Base-by-base conservation (phyloP, 2,888 invertebrate genomes). In the Sepioteuthis lessoniana region DNA sequence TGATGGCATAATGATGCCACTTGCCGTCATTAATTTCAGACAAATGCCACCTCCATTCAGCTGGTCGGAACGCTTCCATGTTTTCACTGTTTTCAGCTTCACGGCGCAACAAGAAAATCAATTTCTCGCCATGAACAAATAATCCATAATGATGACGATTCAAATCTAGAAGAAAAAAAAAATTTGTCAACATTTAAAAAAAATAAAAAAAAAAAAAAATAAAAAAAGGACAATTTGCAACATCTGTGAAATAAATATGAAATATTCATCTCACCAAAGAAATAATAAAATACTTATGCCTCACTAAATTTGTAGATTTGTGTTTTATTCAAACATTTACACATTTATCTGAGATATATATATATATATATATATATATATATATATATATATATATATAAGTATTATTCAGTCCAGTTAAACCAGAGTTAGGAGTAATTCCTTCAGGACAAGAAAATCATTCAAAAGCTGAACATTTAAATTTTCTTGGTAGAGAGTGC, bases 11-110 rank as follows among this genome's bases (percentile, higher is more conserved):
- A 97, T 99, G 99, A 98, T 99, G 99, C 99, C 99, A 99, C 96
- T 99, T 98, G 97, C 99, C 98, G 97, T 99, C 99, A 97, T 99
- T 99, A 94, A 98, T 98, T 98, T 98, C 96, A 0, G 99, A 98
- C 94, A 99, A 98, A 97, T 99, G 99, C 99, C 99, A 99, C 95
- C 99, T 98, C 99, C 99, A 99, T 97, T 99, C 99, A 0, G 99
- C 99, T 0, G 99, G 99, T 94, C 99, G 98, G 98, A 97, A 97
- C 31, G 96, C 95, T 94, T 97, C 96, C 95, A 97, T 96, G 93
- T 97, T 96, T 31, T 96, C 95, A 2, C 95, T 95, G 31, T 96
- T 95, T 10, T 95, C 95, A 35, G 96, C 99, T 97, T 99, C 99
- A 47, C 98, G 98, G 92, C 98, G 97, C 96, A 99, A 97, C 95